Percentiles rank a stretch among this genome's conserved stretches.
Evolutionary conservation across 2,888 invertebrate genomes (phyloP).

Genomic region (Chloroclysta siterata): DNA sequence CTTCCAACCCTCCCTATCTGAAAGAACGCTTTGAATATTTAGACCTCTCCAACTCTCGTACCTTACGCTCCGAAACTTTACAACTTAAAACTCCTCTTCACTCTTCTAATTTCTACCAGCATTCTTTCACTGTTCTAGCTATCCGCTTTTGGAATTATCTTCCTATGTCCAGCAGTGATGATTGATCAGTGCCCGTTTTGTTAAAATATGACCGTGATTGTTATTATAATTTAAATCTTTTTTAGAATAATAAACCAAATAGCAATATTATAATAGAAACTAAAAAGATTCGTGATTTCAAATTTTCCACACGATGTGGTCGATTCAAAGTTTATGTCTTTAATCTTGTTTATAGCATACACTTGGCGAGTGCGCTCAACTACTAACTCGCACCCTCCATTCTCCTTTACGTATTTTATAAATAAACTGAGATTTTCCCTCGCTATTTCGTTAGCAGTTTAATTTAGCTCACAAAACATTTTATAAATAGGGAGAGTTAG

Average conservation of each 20-base stretch:
- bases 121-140: no score
- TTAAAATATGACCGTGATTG: no score
- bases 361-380: slow-evolving; percentile 15
- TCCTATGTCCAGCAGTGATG: no score
- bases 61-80: no score
- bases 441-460: slow-evolving; percentile 5
- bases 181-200: no score
- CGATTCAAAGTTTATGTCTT: slow-evolving; percentile 23
- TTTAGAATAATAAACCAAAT: background rate
- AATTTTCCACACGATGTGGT: slow-evolving; percentile 23
- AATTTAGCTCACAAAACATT: background rate
- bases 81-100: no score
- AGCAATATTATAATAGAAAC: background rate
- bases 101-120: no score
- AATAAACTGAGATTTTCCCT: slow-evolving; percentile 3
- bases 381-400: slow-evolving; percentile 13
- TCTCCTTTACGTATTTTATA: slow-evolving; percentile 16
- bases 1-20: no score
- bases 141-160: no score
- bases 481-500: background rate
- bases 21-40: no score
- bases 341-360: slow-evolving; percentile 26
- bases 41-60: no score
- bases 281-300: slow-evolving; percentile 7
- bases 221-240: no score